Evolutionary conservation across 2,113 vertebrate species (phyloP), one percentile per base, ranked within the genome.

Genomic region (Aptenodytes patagonicus): DNA sequence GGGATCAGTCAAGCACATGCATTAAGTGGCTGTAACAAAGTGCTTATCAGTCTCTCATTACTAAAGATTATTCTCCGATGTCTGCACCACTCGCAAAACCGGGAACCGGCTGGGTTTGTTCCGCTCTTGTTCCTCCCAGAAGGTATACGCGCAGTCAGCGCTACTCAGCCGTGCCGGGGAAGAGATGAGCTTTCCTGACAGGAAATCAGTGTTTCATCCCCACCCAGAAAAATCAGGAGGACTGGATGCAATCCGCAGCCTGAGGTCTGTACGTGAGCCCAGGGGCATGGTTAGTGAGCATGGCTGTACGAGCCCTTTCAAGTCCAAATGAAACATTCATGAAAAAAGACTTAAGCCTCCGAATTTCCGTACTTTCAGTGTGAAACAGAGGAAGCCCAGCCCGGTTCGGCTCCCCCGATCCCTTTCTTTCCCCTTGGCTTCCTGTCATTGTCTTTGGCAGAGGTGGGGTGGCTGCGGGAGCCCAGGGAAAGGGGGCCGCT

Each of bases 181-280:
- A 94, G 92, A 94, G 90, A 92, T 90, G 83, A 96, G 42, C 75
- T 88, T 96, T 97, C 92, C 95, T 97, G 92, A 88, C 52, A 92
- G 92, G 94, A 97, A 96, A 86, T 65, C 40, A 22, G 66, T 61
- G 70, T 92, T 95, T 90, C 58, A 92, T 76, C 88, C 83, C 88
- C 95, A 92, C 85, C 89, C 84, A 87, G 70, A 60, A 87, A 72
- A 89, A 58, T 87, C 94, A 83, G 86, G 86, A 88, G 92, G 66
- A 69, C 11, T 65, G 81, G 40, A 68, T 80, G 66, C 87, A 80
- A 88, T 44, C 54, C 0, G 0, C 65, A 79, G 62, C 16, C 31
- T 60, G 91, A 93, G 54, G 44, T 34, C 73, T 79, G 38, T 10
- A 6, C 5, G 34, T 17, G 54, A 89, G 77, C 77, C 61, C 69